Evolutionary conservation across 2,113 vertebrate species (phyloP), one percentile per base, ranked within the genome.

Genomic region (Anthoscopus minutus): DNA sequence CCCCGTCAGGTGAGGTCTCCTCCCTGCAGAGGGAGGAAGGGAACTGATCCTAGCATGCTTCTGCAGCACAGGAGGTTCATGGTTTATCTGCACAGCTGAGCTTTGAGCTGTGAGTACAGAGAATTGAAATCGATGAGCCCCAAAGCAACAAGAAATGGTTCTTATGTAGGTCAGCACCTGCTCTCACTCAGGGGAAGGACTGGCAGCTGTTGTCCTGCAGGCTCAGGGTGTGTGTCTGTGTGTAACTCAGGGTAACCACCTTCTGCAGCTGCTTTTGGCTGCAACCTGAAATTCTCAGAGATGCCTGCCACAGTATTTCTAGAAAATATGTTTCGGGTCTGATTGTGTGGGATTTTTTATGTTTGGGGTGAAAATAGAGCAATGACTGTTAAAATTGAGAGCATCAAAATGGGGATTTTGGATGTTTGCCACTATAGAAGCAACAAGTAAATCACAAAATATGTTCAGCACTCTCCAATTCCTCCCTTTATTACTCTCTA

Each of bases 141-240:
- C 88, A 87, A 18, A 96, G 88, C 86, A 69, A 4, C 37, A 48
- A 66, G 77, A 67, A 70, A 28, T n/a, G 31, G 38, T 74, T 89
- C 61, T 31, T 42, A 67, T 79, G 40, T 91, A 81, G 83, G 86
- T 88, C 88, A 95, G n/a, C 92, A 74, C 91, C 86, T 92, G 89
- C 84, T 84, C 61, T 83, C 48, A 11, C 77, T 48, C 90, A 28
- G 53, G 89, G 84, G 81, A 79, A 45, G 61, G 48, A 4, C 33
- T 56, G 92, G 53, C 94, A 94, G 57, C 89, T 91, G 83, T 1
- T 73, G 37, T 53, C 64, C 56, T 44, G 60, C 24, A 16, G 2
- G 19, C 88, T 71, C 33, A 18, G 67, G 62, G 38, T 22, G 48
- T 88, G 27, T 4, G 0, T n/a, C 48, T 37, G 35, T 51, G 35